A percentile compares a stretch with the other conserved stretches of the same genome.
Conservation (phyloP, 2,113 vertebrate genomes). For the Prunella himalayana region DNA sequence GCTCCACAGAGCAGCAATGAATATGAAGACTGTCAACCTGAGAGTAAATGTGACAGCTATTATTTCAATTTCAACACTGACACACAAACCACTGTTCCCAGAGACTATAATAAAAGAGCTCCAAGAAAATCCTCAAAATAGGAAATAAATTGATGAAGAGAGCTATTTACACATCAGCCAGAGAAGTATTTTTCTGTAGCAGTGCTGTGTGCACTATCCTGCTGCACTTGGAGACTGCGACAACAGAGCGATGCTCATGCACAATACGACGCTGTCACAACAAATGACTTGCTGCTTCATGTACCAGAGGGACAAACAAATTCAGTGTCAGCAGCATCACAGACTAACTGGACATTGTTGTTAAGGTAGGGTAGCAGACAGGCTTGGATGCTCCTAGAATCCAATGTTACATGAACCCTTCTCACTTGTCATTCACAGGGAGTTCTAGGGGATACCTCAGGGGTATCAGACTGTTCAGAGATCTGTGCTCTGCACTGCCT, state of each 20-base stretch:
- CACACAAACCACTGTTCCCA: not conserved
- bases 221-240: not conserved
- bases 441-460: not conserved
- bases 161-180: not conserved
- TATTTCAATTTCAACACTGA: not conserved
- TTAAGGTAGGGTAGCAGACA: not conserved
- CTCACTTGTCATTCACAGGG: not conserved
- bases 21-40: not conserved
- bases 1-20: not conserved
- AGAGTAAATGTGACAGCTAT: not conserved
- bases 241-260: not conserved
- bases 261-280: accelerated
- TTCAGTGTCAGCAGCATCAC: not conserved
- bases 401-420: accelerated
- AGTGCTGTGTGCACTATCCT: not conserved
- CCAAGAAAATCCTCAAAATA: not conserved
- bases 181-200: not conserved
- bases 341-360: not conserved
- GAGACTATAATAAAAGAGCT: not conserved
- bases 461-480: not conserved
- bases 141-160: not conserved
- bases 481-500: not conserved
- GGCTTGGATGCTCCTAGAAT: not conserved
- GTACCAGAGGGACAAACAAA: not conserved
- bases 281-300: not conserved